Base-by-base conservation (phyloP, 2,888 invertebrate species). In the Cantharis flavilabris region DNA sequence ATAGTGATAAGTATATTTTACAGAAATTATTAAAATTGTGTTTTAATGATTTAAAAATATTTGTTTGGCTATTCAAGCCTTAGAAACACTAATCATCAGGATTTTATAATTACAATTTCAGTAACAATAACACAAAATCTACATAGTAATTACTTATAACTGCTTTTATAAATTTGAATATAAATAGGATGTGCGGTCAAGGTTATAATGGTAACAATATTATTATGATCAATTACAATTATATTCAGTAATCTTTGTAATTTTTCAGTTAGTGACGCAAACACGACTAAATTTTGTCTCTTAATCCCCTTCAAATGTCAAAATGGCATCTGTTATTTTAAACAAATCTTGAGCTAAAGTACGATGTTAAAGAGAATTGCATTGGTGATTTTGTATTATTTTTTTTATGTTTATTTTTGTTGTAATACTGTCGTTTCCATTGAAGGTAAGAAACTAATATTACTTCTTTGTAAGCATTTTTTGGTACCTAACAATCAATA, bases 181-280 rank as follows among this genome's bases (percentile, higher is more conserved):
- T 16, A 64, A 72, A 70, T 72, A 28, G 33, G 74, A 72, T 72
- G 76, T 78, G 73, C 76, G 79, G 79, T 78, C 78, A 74, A 78
- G 76, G 78, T 79, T 78, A 78, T 71, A n/a, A 71, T 69, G 76
- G 72, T 79, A 76, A 79, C 71, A 76, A 78, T 72, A 72, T 73
- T 73, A 79, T 73, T 70, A 71, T 71, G 70, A 80, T 75, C 79
- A 79, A 77, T 79, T 76, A 72, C 78, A 77, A 77, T 79, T 73
- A 78, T 76, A 62, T 73, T 65, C 76, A 70, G 20, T 78, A 74
- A 78, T 78, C 70, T 73, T 70, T 71, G 76, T 67, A 78, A 78
- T 78, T 78, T 76, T 76, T 78, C 78, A 78, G 76, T 74, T 73
- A 76, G 78, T 76, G 76, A 75, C 76, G 78, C 73, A 78, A 75